A percentile compares a stretch with the other conserved stretches of the same genome.
These are phyloP conservation scores for Poecilobothrus nobilitatus DNA, from an alignment of 2,888 invertebrate species.

Conservation along the genomic window DNA sequence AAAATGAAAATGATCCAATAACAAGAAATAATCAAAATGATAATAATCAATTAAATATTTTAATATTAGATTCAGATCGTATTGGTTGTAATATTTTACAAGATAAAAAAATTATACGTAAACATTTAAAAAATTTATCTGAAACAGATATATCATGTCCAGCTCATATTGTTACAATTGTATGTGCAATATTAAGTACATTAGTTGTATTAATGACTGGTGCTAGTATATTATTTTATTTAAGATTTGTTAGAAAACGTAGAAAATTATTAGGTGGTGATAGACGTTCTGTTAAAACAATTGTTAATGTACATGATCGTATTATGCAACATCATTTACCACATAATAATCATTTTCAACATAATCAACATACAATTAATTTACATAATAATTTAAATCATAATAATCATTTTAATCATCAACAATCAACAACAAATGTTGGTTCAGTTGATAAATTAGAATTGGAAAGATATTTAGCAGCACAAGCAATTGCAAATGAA, in stretches of 20 bases:
- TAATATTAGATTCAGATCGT: slow-evolving; percentile 39
- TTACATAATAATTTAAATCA: slow-evolving; percentile 24
- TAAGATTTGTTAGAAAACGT: slow-evolving; percentile 40
- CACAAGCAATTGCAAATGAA: slow-evolving; percentile 43
- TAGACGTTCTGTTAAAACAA: slow-evolving; percentile 39
- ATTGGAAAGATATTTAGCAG: slow-evolving; percentile 42
- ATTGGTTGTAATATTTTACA: slow-evolving; percentile 42
- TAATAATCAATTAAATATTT: not conserved
- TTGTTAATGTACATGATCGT: slow-evolving; percentile 43
- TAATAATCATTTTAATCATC: slow-evolving; percentile 30
- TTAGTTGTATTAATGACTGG: slow-evolving; percentile 41
- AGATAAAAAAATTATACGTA: slow-evolving; percentile 34
- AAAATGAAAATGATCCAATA: not conserved
- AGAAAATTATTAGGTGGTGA: slow-evolving; percentile 41
- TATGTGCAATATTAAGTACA: slow-evolving; percentile 41
- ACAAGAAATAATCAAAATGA: not conserved
- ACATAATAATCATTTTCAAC: slow-evolving; percentile 30
- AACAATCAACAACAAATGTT: slow-evolving; percentile 29
- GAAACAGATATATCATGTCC: slow-evolving; percentile 44
- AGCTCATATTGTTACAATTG: slow-evolving; percentile 44
- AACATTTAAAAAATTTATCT: slow-evolving; percentile 37
- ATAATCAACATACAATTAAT: slow-evolving; percentile 21
- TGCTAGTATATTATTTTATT: slow-evolving; percentile 40
- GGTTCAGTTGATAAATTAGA: slow-evolving; percentile 39
- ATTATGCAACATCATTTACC: slow-evolving; percentile 39